Evolutionary conservation across 2,797 vertebrate genomes (phyloP).

Genomic region (Momotus momota): DNA sequence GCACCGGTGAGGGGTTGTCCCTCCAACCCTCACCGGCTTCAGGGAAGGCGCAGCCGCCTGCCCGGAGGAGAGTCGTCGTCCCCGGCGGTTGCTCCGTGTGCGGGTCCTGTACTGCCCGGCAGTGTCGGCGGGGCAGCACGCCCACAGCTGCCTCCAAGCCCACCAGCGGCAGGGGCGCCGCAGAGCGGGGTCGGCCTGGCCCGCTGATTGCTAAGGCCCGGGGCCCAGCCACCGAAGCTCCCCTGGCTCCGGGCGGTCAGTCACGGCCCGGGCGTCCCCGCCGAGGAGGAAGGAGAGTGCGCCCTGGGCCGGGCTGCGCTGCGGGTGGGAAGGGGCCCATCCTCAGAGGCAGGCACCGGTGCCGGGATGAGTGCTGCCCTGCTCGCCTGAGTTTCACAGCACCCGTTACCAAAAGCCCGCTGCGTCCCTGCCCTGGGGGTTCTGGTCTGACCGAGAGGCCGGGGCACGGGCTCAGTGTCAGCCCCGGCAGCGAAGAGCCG

Average conservation of each 20-base stretch:
- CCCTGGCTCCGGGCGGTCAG: too few relatives aligned
- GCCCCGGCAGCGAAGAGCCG: fast-evolving
- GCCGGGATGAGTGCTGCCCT: too few relatives aligned
- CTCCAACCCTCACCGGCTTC: background rate
- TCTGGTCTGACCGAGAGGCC: background rate
- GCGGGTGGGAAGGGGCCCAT: background rate
- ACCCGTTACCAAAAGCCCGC: too few relatives aligned
- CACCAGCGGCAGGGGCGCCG: background rate
- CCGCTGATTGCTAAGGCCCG: too few relatives aligned
- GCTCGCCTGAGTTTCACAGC: background rate
- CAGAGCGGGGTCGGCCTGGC: too few relatives aligned
- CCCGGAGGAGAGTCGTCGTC: too few relatives aligned
- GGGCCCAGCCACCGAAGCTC: background rate
- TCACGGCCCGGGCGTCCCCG: too few relatives aligned
- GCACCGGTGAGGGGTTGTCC: background rate
- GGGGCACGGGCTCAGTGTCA: background rate
- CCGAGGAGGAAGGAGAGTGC: too few relatives aligned
- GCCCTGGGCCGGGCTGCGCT: background rate
- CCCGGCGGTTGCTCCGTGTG: background rate
- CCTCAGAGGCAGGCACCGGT: too few relatives aligned
- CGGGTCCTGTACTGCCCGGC: background rate
- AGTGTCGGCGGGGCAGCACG: background rate
- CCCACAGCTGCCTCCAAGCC: background rate
- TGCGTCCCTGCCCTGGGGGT: background rate
- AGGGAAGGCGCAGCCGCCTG: background rate